Percentiles rank a stretch among this genome's conserved stretches.
Evolutionary conservation across 1,140 invertebrate species (phyloP).

Genomic region (Dendrolimus punctatus): DNA sequence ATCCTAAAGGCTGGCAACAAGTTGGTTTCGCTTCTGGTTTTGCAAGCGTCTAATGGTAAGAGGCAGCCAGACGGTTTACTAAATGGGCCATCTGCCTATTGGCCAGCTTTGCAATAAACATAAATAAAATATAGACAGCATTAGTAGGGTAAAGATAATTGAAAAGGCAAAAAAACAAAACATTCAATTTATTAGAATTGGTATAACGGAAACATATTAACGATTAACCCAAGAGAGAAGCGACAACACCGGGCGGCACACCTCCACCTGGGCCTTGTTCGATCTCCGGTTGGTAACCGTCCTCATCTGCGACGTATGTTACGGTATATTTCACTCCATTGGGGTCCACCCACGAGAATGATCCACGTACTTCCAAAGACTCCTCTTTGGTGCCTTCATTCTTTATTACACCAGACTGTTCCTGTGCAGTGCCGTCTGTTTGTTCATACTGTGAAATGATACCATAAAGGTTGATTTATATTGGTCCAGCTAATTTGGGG

Average conservation of each 20-base stretch:
- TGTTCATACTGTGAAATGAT: conserved; percentile 44
- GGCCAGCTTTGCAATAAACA: too few species aligned
- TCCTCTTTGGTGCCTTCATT: conserved; percentile 71
- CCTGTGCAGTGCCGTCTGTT: conserved; percentile 71
- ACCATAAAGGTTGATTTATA: too few species aligned
- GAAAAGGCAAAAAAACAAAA: too few species aligned
- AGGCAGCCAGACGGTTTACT: too few species aligned
- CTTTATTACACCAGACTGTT: conserved; percentile 73
- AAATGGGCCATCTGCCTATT: too few species aligned
- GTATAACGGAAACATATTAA: not conserved
- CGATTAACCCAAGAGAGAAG: conserved; percentile 39
- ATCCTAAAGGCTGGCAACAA: too few species aligned
- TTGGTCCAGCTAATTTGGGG: too few species aligned
- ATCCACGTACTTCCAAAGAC: conserved; percentile 54
- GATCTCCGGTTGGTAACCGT: conserved; percentile 76
- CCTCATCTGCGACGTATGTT: conserved; percentile 82
- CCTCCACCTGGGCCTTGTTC: conserved; percentile 76
- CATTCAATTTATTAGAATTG: too few species aligned
- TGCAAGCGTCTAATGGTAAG: too few species aligned
- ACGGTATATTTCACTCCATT: conserved; percentile 73
- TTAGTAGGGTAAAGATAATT: too few species aligned
- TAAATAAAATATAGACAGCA: too few species aligned
- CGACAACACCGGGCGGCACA: conserved; percentile 31
- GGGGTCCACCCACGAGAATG: conserved; percentile 70
- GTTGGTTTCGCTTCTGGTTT: too few species aligned